Evolutionary conservation across 1,140 invertebrate genomes (phyloP).

Genomic region (Gryllus bimaculatus): DNA sequence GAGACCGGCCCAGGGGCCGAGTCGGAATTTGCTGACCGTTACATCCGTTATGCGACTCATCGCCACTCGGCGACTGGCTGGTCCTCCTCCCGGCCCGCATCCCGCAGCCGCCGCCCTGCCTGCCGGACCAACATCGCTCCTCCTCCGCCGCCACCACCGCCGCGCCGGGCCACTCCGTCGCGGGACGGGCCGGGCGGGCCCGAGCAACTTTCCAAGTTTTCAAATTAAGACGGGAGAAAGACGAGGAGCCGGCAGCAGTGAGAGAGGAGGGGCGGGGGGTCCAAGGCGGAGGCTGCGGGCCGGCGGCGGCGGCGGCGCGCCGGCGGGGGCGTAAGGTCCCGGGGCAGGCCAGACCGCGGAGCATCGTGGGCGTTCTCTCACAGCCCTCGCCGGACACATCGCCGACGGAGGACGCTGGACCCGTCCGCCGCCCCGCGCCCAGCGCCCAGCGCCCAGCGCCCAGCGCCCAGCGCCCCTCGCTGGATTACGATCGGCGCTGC

Average conservation of each 20-base stretch:
- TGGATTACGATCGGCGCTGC: too few relatives aligned
- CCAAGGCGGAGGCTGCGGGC: not conserved
- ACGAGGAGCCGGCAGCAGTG: not conserved
- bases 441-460: too few relatives aligned
- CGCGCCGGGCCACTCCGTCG: not conserved
- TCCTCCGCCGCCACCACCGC: not conserved
- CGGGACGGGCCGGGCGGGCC: not conserved
- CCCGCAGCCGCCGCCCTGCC: too few relatives aligned
- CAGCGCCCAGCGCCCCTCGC: too few relatives aligned
- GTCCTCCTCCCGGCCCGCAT: too few relatives aligned
- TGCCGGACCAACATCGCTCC: too few relatives aligned
- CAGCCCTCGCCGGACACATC: not conserved
- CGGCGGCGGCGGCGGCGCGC: too few relatives aligned
- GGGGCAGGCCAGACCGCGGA: not conserved
- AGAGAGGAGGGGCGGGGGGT: too few relatives aligned
- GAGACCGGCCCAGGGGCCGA: not conserved
- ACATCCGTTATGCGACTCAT: not conserved
- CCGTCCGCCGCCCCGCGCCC: too few relatives aligned
- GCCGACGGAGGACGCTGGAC: not conserved
- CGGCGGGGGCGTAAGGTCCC: not conserved
- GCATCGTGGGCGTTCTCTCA: not conserved
- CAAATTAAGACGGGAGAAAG: conserved; percentile 4
- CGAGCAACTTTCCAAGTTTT: conserved; percentile 1
- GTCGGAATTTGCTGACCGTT: not conserved
- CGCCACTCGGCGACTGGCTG: too few relatives aligned